A percentile compares a stretch with the other conserved stretches of the same genome.
Evolutionary conservation across 2,888 invertebrate species (phyloP).

Genomic region (Herminia tarsipennalis): DNA sequence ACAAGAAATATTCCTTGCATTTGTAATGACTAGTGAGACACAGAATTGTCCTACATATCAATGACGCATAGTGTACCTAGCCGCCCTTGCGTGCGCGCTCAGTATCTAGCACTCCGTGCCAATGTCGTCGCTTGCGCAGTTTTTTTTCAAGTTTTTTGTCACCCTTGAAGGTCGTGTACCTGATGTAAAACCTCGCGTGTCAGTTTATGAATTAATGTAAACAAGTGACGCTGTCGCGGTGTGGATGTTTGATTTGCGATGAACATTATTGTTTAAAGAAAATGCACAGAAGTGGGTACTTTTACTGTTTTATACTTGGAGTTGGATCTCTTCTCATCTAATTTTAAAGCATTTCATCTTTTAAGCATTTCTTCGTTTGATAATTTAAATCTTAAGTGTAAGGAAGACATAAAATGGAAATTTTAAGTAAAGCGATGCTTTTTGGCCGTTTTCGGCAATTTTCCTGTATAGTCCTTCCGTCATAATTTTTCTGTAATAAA

Average conservation of each 20-base stretch:
- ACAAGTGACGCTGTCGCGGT: conserved; percentile 46
- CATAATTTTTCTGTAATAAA: no score
- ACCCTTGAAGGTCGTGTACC: conserved; percentile 74
- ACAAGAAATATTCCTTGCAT: conserved; percentile 11
- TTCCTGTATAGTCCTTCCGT: no score
- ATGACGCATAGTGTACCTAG: conserved; percentile 50
- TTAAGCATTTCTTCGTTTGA: no score
- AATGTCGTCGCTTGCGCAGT: conserved; percentile 72
- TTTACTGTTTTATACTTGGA: no score
- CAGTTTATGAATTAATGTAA: conserved; percentile 58
- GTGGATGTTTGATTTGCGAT: conserved; percentile 8
- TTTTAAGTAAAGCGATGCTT: no score
- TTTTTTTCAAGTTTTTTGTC: conserved; percentile 65
- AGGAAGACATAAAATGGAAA: no score
- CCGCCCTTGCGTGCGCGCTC: conserved; percentile 80
- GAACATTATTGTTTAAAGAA: neutral
- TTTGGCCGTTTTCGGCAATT: no score
- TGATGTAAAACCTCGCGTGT: conserved; percentile 76
- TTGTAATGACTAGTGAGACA: conserved; percentile 21
- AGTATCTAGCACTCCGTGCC: conserved; percentile 69
- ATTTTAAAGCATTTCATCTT: no score
- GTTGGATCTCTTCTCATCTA: no score
- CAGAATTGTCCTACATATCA: conserved; percentile 32
- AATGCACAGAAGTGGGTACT: no score
- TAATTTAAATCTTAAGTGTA: no score